A percentile compares a stretch with the other conserved stretches of the same genome.
Evolutionary conservation across 2,888 invertebrate genomes (phyloP).

Genomic region (Orgyia antiqua): DNA sequence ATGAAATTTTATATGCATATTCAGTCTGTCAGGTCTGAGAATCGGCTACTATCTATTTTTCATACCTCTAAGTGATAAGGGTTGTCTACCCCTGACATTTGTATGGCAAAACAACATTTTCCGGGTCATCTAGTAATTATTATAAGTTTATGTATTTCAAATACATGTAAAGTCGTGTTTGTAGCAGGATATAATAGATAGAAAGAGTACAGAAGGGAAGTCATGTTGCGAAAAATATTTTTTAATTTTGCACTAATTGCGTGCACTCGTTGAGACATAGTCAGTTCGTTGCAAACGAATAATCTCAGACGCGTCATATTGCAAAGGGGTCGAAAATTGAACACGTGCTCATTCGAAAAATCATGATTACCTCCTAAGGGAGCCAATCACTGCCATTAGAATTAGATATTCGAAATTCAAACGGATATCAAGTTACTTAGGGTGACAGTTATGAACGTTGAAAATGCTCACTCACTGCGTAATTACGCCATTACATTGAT

Average conservation of each 20-base stretch:
- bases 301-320: constrained; percentile 52
- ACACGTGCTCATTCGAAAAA: constrained; percentile 74
- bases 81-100: too few relatives aligned
- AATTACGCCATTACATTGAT: constrained; percentile 28
- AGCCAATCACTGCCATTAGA: constrained; percentile 74
- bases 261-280: constrained; percentile 17
- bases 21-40: too few relatives aligned
- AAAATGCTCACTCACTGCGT: constrained; percentile 29
- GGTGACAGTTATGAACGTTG: constrained; percentile 49
- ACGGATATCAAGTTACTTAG: constrained; percentile 65
- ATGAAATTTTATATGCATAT: too few relatives aligned
- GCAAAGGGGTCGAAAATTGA: constrained; percentile 64
- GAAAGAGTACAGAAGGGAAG: too few relatives aligned
- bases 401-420: constrained; percentile 72
- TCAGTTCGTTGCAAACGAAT: constrained; percentile 32
- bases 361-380: constrained; percentile 74
- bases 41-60: too few relatives aligned
- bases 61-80: too few relatives aligned
- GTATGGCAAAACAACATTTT: too few relatives aligned
- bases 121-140: too few relatives aligned
- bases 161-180: too few relatives aligned
- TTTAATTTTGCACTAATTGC: constrained; percentile 31
- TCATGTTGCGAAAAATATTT: constrained; percentile 23
- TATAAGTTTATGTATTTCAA: too few relatives aligned
- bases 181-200: too few relatives aligned